Evolutionary conservation across 2,888 invertebrate genomes (phyloP).

Genomic region (Branchipolynoe longqiensis): DNA sequence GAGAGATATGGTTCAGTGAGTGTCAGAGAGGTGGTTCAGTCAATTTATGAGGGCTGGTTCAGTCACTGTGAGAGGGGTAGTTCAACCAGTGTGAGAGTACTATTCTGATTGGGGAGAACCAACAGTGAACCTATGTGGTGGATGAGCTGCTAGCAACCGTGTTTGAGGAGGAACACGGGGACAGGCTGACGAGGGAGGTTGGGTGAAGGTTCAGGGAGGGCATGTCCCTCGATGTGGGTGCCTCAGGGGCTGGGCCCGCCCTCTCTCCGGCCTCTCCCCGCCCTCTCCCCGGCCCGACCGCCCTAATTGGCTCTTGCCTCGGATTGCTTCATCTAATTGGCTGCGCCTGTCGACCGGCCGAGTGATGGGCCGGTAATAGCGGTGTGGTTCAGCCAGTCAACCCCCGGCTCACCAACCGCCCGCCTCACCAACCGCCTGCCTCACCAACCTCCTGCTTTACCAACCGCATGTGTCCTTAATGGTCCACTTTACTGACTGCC

Average conservation of each 20-base stretch:
- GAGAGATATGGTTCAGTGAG: too few relatives aligned
- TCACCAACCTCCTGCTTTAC: not conserved
- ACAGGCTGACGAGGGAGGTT: not conserved
- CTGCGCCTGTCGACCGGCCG: slow-evolving; percentile 10
- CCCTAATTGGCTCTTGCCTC: slow-evolving; percentile 50
- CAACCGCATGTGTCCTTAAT: not conserved
- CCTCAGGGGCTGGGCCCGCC: slow-evolving; percentile 6
- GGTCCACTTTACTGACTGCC: not conserved
- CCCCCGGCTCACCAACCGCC: not conserved
- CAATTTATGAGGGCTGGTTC: too few relatives aligned
- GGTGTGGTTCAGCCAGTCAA: slow-evolving; percentile 40
- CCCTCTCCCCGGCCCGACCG: not conserved
- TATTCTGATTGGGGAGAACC: too few relatives aligned
- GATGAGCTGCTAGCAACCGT: too few relatives aligned
- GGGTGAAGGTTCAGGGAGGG: not conserved
- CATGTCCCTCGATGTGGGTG: not conserved
- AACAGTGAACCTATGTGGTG: too few relatives aligned
- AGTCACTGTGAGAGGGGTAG: too few relatives aligned
- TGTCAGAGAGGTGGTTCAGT: too few relatives aligned
- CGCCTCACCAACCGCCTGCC: not conserved
- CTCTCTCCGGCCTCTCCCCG: not conserved
- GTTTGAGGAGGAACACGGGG: not conserved
- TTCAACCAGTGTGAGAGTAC: too few relatives aligned
- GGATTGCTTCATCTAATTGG: slow-evolving; percentile 49
- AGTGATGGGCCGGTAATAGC: slow-evolving; percentile 41